Base-by-base conservation (phyloP, 2,113 vertebrate species). In the Benitochromis conjunctus region DNA sequence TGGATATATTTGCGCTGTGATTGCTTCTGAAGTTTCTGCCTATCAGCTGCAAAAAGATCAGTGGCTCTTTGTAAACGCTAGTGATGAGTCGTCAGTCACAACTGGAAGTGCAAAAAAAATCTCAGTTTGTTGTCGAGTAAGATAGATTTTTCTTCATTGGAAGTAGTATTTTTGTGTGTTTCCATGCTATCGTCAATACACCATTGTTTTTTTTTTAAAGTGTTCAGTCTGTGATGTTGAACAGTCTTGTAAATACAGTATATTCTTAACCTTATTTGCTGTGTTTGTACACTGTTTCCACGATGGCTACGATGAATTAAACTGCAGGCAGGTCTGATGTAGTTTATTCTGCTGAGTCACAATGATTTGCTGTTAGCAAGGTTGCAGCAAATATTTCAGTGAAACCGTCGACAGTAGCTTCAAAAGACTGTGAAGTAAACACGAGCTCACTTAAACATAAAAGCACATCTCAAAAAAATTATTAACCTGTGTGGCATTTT, bases 81-180 rank as follows among this genome's bases (percentile, higher is more conserved):
- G 57, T 43, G 66, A 86, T 71, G 56, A 41, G 69, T 86, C 29
- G 2, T 80, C 82, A 76, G 82, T 83, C 69, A 85, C 86, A 95
- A 97, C 96, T 96, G 96, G 96, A 96, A 96, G 87, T 87, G 77
- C 79, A 77, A 46, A 74, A 86, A 51, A n/a, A 64, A 89, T 92
- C 89, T 95, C 89, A 89, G 5, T 36, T 82, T 86, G 34, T 78
- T 86, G 21, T 87, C 6, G 12, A 92, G 66, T 86, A 41, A 77
- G 43, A 51, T 26, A 53, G 36, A 36, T 71, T 83, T 88, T 77
- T 71, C 74, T 60, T 83, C 85, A 3, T 82, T 53, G 19, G 81
- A 71, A 69, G 66, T 38, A n/a, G 8, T 82, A 38, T 46, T 64
- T 91, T 80, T 57, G 36, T 38, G 46, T 78, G 89, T 83, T 84